Conservation (phyloP, 2,888 invertebrate species). For the Dermolepida albohirtum region DNA sequence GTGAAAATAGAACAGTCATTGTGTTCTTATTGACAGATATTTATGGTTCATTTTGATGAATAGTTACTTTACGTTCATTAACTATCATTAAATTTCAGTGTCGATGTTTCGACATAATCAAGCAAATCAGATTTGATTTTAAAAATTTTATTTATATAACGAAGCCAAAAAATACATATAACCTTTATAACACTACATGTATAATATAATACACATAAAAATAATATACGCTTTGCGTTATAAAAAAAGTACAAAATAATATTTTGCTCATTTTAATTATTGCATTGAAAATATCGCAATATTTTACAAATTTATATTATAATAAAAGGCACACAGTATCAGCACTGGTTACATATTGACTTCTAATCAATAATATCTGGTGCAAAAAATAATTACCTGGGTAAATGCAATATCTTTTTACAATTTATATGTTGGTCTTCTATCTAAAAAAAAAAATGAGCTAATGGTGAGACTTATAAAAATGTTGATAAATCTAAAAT, state of each 20-base stretch:
- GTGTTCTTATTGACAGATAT: too few relatives aligned
- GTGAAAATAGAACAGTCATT: too few relatives aligned
- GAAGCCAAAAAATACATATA: slow-evolving; percentile 34
- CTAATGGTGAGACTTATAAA: too few relatives aligned
- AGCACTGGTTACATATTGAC: slow-evolving; percentile 26
- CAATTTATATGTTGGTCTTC: too few relatives aligned
- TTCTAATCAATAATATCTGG: slow-evolving; percentile 13
- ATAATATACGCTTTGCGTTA: slow-evolving; percentile 14
- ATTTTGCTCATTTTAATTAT: slow-evolving; percentile 20
- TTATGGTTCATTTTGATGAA: too few relatives aligned
- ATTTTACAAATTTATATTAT: too few relatives aligned
- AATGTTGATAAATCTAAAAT: too few relatives aligned
- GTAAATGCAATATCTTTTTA: too few relatives aligned
- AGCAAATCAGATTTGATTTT: not conserved
- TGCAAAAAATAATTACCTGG: slow-evolving; percentile 7
- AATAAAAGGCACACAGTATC: slow-evolving; percentile 33
- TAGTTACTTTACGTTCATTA: too few relatives aligned
- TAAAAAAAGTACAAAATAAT: slow-evolving; percentile 31
- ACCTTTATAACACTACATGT: not conserved
- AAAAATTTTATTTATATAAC: slow-evolving; percentile 9
- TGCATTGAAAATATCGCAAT: slow-evolving; percentile 24
- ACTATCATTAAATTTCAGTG: too few relatives aligned
- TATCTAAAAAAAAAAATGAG: too few relatives aligned
- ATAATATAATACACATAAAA: slow-evolving; percentile 17
- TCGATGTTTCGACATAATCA: too few relatives aligned